Percentiles rank a stretch among this genome's conserved stretches.
These are phyloP conservation scores for Scaptomyza pallida DNA, from an alignment of 1,140 invertebrate species.

Conservation along the genomic window DNA sequence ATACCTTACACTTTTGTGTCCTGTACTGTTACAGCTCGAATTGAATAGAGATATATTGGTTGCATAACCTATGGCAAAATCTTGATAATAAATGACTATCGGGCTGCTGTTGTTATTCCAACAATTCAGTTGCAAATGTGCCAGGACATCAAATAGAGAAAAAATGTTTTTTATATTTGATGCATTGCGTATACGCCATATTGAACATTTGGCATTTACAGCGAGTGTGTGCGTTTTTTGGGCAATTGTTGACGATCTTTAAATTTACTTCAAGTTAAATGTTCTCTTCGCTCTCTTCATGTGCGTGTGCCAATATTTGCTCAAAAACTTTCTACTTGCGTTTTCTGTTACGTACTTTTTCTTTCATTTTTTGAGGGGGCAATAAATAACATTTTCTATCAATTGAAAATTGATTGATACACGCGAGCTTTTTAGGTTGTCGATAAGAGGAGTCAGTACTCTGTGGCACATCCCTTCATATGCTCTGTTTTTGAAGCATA, in stretches of 20 bases:
- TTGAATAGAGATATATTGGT: conserved; percentile 79
- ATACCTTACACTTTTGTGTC: conserved; percentile 67
- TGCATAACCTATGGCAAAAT: conserved; percentile 63
- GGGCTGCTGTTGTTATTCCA: conserved; percentile 3
- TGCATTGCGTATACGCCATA: conserved; percentile 69
- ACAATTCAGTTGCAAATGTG: conserved; percentile 74
- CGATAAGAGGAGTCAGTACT: neutral
- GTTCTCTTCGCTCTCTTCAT: conserved; percentile 25
- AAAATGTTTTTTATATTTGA: neutral
- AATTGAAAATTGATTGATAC: conserved; percentile 83
- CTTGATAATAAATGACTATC: conserved; percentile 68
- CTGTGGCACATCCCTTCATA: too few species aligned
- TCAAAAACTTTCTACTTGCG: conserved; percentile 18
- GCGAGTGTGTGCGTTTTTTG: conserved; percentile 23
- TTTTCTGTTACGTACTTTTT: conserved; percentile 23
- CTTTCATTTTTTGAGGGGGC: conserved; percentile 37
- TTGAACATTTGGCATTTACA: conserved; percentile 61
- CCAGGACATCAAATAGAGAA: conserved; percentile 29
- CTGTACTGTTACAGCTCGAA: conserved; percentile 72
- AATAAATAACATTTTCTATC: conserved; percentile 79
- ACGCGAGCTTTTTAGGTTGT: conserved; percentile 46
- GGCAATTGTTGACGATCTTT: conserved; percentile 66
- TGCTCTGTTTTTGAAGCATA: too few species aligned
- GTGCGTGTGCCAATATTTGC: conserved; percentile 68
- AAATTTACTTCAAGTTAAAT: conserved; percentile 70